These are phyloP conservation scores for Brenthis daphne DNA, from an alignment of 2,888 invertebrate species.

Conservation along the genomic window DNA sequence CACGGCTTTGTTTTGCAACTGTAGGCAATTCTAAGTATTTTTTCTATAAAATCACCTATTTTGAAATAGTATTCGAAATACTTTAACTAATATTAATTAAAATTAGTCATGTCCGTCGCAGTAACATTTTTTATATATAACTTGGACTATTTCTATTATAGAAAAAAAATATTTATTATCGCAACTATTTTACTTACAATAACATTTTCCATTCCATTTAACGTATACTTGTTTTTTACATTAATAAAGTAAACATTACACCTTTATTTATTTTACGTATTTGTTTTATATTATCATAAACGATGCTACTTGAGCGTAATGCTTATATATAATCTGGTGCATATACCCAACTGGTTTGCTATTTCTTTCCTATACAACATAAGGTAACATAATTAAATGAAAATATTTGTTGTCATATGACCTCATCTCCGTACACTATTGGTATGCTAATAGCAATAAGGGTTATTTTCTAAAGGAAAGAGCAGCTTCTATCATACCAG, in stretches of 20 bases:
- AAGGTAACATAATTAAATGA: slow-evolving; percentile 32
- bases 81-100: too few relatives aligned
- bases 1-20: slow-evolving; percentile 18
- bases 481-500: slow-evolving; percentile 10
- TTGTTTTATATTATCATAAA: slow-evolving; percentile 19
- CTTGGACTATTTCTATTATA: too few relatives aligned
- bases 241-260: slow-evolving; percentile 5
- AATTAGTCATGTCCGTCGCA: too few relatives aligned
- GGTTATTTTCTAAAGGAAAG: slow-evolving; percentile 1
- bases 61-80: too few relatives aligned
- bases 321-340: slow-evolving; percentile 36
- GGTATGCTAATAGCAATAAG: slow-evolving; percentile 14
- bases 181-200: too few relatives aligned
- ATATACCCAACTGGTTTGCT: slow-evolving; percentile 32
- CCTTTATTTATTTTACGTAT: slow-evolving; percentile 22
- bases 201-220: slow-evolving; percentile 2
- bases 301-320: slow-evolving; percentile 21
- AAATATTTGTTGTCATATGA: slow-evolving; percentile 30
- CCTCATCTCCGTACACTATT: slow-evolving; percentile 10
- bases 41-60: too few relatives aligned
- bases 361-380: slow-evolving; percentile 32
- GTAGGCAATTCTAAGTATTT: background rate
- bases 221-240: background rate
- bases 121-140: too few relatives aligned
- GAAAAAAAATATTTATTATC: too few relatives aligned